Conservation (phyloP, 2,888 invertebrate species). For the Panopea generosa region DNA sequence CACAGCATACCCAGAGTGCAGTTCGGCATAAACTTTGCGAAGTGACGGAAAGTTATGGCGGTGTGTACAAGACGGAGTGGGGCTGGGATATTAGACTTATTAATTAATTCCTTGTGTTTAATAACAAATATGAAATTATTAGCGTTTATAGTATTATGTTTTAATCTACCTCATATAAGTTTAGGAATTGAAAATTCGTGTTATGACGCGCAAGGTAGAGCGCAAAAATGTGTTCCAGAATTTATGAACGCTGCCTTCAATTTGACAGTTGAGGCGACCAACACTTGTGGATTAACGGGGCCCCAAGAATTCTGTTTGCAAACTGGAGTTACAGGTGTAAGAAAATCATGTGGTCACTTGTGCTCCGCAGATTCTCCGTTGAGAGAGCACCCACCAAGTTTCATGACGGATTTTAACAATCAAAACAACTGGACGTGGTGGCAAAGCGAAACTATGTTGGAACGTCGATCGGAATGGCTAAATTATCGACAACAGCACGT, state of each 20-base stretch:
- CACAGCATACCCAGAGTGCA: conserved; percentile 63
- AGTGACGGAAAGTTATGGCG: conserved; percentile 66
- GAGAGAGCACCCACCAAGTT: conserved; percentile 90
- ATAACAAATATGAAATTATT: conserved; percentile 54
- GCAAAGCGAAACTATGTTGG: conserved; percentile 94
- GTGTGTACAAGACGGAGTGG: conserved; percentile 30
- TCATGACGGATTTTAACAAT: conserved; percentile 96
- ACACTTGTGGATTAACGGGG: conserved; percentile 94
- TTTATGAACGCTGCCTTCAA: conserved; percentile 98
- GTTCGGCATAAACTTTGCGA: conserved; percentile 55
- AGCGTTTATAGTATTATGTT: conserved; percentile 43
- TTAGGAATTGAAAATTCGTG: conserved; percentile 73
- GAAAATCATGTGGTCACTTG: conserved; percentile 88
- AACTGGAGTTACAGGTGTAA: conserved; percentile 90
- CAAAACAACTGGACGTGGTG: conserved; percentile 86
- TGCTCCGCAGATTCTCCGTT: conserved; percentile 88
- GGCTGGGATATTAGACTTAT: conserved; percentile 47
- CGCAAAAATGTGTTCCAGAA: conserved; percentile 96
- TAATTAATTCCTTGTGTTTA: conserved; percentile 32
- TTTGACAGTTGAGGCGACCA: conserved; percentile 95
- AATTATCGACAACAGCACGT: conserved; percentile 88
- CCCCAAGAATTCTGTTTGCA: conserved; percentile 93
- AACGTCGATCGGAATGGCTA: conserved; percentile 95
- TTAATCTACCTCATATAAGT: conserved; percentile 65
- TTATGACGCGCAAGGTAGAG: conserved; percentile 81